A percentile compares a stretch with the other conserved stretches of the same genome.
These are phyloP conservation scores for Cyprinodon tularosa DNA, from an alignment of 2,113 vertebrate genomes.

Conservation along the genomic window DNA sequence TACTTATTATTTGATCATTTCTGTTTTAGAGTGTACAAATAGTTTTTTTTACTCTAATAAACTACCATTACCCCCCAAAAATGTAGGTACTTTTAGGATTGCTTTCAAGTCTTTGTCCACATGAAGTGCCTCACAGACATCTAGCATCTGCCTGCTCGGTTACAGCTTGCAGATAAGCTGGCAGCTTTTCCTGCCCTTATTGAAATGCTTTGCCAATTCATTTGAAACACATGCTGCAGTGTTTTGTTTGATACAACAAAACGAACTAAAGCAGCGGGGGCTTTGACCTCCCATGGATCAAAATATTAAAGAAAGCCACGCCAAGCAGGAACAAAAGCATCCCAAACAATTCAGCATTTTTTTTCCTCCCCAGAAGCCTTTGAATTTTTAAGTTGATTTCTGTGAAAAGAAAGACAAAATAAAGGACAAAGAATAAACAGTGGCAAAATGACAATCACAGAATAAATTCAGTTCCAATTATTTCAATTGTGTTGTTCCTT, in stretches of 20 bases:
- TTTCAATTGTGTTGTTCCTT: slow-evolving; percentile 44
- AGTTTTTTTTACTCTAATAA: neutral
- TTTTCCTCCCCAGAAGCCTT: neutral
- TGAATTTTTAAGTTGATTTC: neutral
- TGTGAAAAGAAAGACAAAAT: neutral
- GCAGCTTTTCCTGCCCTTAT: slow-evolving; percentile 13
- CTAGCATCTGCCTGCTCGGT: slow-evolving; percentile 16
- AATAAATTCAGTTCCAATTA: neutral
- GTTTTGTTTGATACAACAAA: slow-evolving; percentile 29
- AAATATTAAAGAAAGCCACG: slow-evolving; percentile 29
- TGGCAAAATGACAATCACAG: slow-evolving; percentile 4
- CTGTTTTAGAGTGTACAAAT: neutral
- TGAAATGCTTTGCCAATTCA: slow-evolving; percentile 37
- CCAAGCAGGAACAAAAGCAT: neutral
- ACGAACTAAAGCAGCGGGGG: slow-evolving; percentile 9
- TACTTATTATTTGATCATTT: neutral
- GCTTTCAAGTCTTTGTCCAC: slow-evolving; percentile 12
- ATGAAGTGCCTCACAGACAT: neutral
- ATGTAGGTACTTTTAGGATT: neutral
- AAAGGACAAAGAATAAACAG: slow-evolving; percentile 2
- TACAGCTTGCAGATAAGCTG: slow-evolving; percentile 32
- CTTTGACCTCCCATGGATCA: slow-evolving; percentile 14
- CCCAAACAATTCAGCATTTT: neutral
- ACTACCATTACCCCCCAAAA: neutral
- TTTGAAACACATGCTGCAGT: slow-evolving; percentile 33